Evolutionary conservation across 2,113 vertebrate genomes (phyloP).

Genomic region (Phylloscopus trochiloides): DNA sequence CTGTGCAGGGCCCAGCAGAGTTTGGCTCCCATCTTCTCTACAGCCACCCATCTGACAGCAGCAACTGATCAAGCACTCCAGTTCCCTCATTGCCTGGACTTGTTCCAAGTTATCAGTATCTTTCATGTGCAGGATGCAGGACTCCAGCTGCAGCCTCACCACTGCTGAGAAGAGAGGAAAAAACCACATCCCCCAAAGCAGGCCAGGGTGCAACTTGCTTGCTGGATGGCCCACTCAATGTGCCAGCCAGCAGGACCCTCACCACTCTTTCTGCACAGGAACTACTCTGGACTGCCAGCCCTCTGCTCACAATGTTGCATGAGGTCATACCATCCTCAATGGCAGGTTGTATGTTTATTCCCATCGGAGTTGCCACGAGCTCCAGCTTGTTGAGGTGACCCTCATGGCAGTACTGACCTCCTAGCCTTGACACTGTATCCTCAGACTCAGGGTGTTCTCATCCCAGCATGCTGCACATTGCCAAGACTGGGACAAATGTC

Average conservation of each 20-base stretch:
- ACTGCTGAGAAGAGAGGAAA: background rate
- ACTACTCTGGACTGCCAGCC: rapidly evolving
- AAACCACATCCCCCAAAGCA: rapidly evolving
- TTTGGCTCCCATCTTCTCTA: background rate
- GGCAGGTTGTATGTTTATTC: background rate
- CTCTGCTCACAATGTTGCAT: background rate
- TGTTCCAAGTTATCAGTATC: rapidly evolving
- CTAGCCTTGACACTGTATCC: rapidly evolving
- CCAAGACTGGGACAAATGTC: background rate
- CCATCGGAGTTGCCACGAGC: rapidly evolving
- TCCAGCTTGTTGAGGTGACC: background rate
- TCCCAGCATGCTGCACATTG: rapidly evolving
- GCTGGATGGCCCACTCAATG: rapidly evolving
- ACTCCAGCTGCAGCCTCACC: background rate
- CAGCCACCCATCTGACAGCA: background rate
- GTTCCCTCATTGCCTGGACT: background rate
- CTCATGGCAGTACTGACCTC: background rate
- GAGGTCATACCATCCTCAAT: background rate
- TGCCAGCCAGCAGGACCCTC: background rate
- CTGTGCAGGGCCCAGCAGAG: background rate
- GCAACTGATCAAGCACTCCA: background rate
- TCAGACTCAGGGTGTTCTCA: background rate
- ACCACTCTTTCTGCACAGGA: background rate
- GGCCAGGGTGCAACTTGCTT: background rate
- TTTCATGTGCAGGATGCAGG: rapidly evolving